A percentile compares a stretch with the other conserved stretches of the same genome.
Evolutionary conservation across 2,113 vertebrate genomes (phyloP).

Genomic region (Cygnus atratus): DNA sequence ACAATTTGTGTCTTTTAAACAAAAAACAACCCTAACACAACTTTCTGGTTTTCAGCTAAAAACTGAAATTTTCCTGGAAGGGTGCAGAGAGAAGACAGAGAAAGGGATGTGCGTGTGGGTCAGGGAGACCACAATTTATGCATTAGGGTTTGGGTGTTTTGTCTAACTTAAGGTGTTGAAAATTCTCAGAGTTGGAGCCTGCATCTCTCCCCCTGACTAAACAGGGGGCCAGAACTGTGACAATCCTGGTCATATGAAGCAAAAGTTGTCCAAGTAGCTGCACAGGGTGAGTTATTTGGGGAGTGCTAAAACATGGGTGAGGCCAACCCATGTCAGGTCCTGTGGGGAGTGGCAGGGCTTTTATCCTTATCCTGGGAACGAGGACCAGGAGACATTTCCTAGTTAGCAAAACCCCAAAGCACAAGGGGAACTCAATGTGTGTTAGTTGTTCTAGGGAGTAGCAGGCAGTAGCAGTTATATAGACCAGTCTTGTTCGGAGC

Average conservation of each 20-base stretch:
- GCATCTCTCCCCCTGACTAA: not conserved
- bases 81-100: not conserved
- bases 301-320: not conserved
- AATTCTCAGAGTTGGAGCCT: not conserved
- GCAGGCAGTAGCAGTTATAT: fast-evolving
- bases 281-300: not conserved
- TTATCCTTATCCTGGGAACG: not conserved
- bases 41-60: not conserved
- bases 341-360: fast-evolving
- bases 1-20: not conserved
- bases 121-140: not conserved
- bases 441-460: fast-evolving
- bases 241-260: not conserved
- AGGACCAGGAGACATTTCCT: not conserved
- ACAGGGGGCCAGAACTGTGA: not conserved
- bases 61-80: not conserved
- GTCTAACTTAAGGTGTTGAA: not conserved
- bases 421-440: not conserved
- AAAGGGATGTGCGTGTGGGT: not conserved
- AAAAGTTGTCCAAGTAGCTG: not conserved
- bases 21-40: not conserved
- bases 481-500: not conserved
- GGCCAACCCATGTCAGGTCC: not conserved
- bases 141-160: not conserved
- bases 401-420: not conserved